phyloP scores from a whole-genome alignment of 2,888 invertebrate genomes.

The Agrotis exclamationis region DNA sequence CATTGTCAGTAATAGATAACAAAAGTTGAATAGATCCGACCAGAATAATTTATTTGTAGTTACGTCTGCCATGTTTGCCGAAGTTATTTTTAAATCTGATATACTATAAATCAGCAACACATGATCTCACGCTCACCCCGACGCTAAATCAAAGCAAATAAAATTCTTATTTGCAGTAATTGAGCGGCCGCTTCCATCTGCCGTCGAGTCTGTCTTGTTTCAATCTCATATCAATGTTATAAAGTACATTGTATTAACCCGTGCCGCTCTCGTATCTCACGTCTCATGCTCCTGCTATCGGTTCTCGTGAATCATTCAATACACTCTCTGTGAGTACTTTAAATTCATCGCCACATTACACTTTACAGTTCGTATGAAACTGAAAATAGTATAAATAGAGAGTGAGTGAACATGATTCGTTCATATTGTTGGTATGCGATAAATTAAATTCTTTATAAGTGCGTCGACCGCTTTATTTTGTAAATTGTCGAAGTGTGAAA shows the following conservation, averaged over 20 bases:
- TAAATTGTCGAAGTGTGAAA: conserved; percentile 2
- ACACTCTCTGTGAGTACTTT: conserved; percentile 34
- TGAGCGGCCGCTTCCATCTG: conserved; percentile 4
- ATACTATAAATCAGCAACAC: too few species aligned
- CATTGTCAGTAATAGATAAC: not conserved
- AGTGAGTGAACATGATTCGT: conserved; percentile 50
- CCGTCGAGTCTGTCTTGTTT: conserved; percentile 44
- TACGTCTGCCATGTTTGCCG: not conserved
- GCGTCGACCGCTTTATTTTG: conserved; percentile 13
- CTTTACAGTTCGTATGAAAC: conserved; percentile 58
- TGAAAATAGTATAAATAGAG: conserved; percentile 50
- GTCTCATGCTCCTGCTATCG: conserved; percentile 10
- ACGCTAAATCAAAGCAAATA: conserved; percentile 24
- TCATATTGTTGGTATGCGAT: conserved; percentile 41
- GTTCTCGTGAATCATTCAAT: conserved; percentile 53
- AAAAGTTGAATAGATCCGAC: too few species aligned
- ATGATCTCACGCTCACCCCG: not conserved
- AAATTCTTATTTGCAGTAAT: conserved; percentile 22
- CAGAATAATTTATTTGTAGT: too few species aligned
- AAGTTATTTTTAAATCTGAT: not conserved
- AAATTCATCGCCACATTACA: conserved; percentile 52
- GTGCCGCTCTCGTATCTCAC: conserved; percentile 6
- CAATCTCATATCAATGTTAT: conserved; percentile 47
- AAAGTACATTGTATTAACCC: conserved; percentile 24
- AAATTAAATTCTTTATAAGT: conserved; percentile 17